Evolutionary conservation across 2,113 vertebrate genomes (phyloP), one percentile per base, ranked within the genome.

Genomic region (Pterocles burchelli): DNA sequence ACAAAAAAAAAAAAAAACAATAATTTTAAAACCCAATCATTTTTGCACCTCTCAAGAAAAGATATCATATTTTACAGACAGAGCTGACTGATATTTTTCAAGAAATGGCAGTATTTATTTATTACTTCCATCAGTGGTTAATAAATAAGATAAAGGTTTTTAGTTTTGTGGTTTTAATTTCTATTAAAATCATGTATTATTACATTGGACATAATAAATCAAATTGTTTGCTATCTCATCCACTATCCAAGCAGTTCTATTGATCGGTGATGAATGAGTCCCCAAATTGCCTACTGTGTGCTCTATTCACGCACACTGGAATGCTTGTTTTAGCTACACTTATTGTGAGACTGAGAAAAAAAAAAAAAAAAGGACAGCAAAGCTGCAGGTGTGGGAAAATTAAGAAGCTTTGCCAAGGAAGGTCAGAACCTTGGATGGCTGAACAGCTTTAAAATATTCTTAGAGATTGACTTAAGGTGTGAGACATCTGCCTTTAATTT

Each of bases 81-180:
- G 9, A 38, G 26, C 3, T 72, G 45, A 51, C 7, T 63, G 58
- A 34, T 68, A 38, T 77, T 92, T 94, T 65, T 48, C 24, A 90
- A 81, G 59, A 74, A 93, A 92, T 85, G 73, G 33, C 21, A 71
- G 43, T 11, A 41, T 38, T 55, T 54, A 49, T 95, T 95, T 96
- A 92, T 94, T 83, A 79, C 62, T 93, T 71, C 68, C 84, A 74
- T 61, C 55, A 33, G 21, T 45, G 9, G 43, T 24, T 68, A 91
- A 92, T 72, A 95, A 94, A 93, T 65, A 65, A 72, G 93, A 89
- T 92, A 78, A 62, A 87, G 41, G 43, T 71, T 87, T 94, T 90
- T 80, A 82, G 70, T 24, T 75, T 74, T 77, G 63, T 88, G 59
- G 46, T 46, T 96, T 95, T 92, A 96, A 89, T 96, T 96, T 95